Base-by-base conservation (phyloP, 2,113 vertebrate genomes). In the Nibea coibor region DNA sequence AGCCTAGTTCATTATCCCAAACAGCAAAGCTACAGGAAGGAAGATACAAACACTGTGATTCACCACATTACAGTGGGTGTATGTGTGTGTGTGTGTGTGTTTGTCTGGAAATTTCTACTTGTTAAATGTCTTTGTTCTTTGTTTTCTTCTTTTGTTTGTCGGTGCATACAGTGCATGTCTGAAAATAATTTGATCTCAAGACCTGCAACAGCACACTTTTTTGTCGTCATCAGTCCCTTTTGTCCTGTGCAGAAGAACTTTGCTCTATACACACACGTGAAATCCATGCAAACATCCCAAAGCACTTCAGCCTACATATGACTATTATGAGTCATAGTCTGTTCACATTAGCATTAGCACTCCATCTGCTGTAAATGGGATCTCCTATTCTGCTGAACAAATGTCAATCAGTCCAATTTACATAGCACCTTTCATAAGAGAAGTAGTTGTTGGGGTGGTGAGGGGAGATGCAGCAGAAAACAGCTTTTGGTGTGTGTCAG, bases 1-100 rank as follows among this genome's bases (percentile, higher is more conserved):
- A 78, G 63, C 51, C 53, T 20, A 58, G 24, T 82, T 74, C 54
- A 76, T 72, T 87, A 87, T 84, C 73, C 73, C 73, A 62, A 84
- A 84, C 58, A 65, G 45, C 57, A 74, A 65, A 80, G 51, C 42
- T 51, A 61, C 53, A 71, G 84, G 70, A 26, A 64, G 12, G 69
- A 31, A 66, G 75, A 81, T 56, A 80, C 73, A 87, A 78, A 75
- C 4, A 5, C 65, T 39, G 9, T 70, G 47, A 70, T 69, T 35
- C 42, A 54, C 62, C 22, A 56, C 20, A 47, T 26, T 56, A 22
- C 10, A 22, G 22, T 63, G 31, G 43, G 54, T 43, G 3, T 45
- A 7, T 59, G 48, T 71, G 42, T 50, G 2, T 45, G 10, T 14
- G 43, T 45, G 43, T 45, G 43, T 45, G 24, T 26, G 43, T 45